Evolutionary conservation across 2,888 invertebrate genomes (phyloP).

Genomic region (Dryobota labecula): DNA sequence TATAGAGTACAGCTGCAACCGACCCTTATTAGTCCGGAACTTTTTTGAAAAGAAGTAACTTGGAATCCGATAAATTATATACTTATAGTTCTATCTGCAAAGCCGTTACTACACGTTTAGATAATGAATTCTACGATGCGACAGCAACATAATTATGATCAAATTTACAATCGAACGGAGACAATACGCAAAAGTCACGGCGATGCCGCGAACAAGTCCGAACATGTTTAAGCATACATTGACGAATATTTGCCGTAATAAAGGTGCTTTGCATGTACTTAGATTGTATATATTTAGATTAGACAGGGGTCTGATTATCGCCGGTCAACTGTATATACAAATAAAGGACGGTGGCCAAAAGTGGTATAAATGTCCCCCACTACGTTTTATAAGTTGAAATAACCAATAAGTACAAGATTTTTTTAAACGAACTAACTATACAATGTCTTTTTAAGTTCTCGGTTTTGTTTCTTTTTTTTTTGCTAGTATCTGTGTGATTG

Average conservation of each 20-base stretch:
- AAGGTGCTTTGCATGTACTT: no score
- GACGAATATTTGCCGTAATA: no score
- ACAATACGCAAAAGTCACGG: no score
- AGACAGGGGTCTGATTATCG: not conserved
- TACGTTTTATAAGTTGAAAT: not conserved
- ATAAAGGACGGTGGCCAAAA: not conserved
- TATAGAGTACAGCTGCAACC: no score
- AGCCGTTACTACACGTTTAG: no score
- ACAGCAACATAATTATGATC: no score
- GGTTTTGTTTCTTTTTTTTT: not conserved
- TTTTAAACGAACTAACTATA: not conserved
- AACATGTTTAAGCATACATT: no score
- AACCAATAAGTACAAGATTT: not conserved
- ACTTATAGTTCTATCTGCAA: not conserved
- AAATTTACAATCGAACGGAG: no score
- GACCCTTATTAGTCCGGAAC: no score
- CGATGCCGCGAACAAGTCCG: no score
- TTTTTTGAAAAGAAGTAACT: not conserved
- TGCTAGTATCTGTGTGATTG: not conserved
- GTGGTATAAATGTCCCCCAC: not conserved
- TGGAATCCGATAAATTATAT: not conserved
- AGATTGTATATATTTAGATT: no score
- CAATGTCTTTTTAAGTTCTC: not conserved
- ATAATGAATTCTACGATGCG: no score
- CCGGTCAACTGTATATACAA: not conserved